phyloP scores from a whole-genome alignment of 2,113 vertebrate species.

The Caranx melampygus region DNA sequence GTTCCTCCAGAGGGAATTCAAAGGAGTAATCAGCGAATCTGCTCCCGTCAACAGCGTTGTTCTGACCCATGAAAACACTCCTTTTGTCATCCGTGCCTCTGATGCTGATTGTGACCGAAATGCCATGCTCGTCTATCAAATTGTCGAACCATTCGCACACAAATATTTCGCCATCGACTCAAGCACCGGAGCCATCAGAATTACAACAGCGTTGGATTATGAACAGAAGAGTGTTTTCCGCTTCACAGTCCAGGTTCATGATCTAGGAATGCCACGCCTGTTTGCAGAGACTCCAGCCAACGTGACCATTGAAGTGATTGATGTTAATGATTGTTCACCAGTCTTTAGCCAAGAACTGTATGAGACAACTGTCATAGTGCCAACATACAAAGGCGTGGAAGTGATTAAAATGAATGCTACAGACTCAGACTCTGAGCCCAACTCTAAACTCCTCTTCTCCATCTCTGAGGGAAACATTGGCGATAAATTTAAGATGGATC shows the following conservation, averaged over 20 bases:
- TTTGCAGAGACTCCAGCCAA: slow-evolving; percentile 93
- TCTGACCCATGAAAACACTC: slow-evolving; percentile 89
- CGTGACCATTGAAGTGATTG: slow-evolving; percentile 92
- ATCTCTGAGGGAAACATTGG: slow-evolving; percentile 97
- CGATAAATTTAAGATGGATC: slow-evolving; percentile 92
- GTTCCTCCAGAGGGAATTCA: slow-evolving; percentile 89
- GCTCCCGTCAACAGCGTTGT: slow-evolving; percentile 91
- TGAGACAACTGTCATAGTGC: slow-evolving; percentile 89
- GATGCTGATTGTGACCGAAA: slow-evolving; percentile 93
- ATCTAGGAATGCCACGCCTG: slow-evolving; percentile 90
- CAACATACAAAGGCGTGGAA: slow-evolving; percentile 93
- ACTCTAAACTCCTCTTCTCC: slow-evolving; percentile 92
- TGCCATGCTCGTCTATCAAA: slow-evolving; percentile 94
- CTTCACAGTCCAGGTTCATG: slow-evolving; percentile 96
- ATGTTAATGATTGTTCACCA: slow-evolving; percentile 95
- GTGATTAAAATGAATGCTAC: slow-evolving; percentile 90
- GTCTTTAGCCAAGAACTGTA: slow-evolving; percentile 90
- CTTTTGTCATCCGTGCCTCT: slow-evolving; percentile 91
- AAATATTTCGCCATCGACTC: slow-evolving; percentile 96
- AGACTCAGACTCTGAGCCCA: slow-evolving; percentile 90
- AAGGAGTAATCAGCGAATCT: slow-evolving; percentile 91
- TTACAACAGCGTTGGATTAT: slow-evolving; percentile 89
- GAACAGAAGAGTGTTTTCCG: slow-evolving; percentile 90
- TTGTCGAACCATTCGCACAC: slow-evolving; percentile 92
- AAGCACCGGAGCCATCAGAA: slow-evolving; percentile 93